phyloP scores from a whole-genome alignment of 2,113 vertebrate genomes.

The Hyla sarda region DNA sequence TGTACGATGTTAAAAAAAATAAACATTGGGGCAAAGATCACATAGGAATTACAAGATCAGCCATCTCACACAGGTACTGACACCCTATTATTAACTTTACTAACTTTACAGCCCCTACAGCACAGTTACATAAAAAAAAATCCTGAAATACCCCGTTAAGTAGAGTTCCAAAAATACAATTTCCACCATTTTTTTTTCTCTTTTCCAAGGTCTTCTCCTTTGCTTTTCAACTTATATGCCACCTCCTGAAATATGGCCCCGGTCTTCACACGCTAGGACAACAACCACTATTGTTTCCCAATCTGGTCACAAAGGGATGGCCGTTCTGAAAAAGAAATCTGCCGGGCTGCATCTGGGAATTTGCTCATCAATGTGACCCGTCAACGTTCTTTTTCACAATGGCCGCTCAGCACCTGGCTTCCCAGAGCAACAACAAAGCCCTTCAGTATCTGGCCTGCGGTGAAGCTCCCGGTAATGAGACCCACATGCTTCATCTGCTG shows the following conservation, averaged over 20 bases:
- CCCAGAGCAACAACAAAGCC: background rate
- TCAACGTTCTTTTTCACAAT: constrained; percentile 8
- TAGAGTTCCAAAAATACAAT: too few species aligned
- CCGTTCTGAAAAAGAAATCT: constrained; percentile 18
- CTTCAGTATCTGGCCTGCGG: constrained; percentile 23
- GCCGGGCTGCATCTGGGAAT: constrained; percentile 12
- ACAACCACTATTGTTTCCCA: background rate
- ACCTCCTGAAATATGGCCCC: background rate
- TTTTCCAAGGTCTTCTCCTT: background rate
- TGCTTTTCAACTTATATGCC: background rate
- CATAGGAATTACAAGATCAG: too few species aligned
- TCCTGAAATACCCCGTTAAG: too few species aligned
- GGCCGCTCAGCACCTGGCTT: constrained; percentile 31
- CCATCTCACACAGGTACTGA: too few species aligned
- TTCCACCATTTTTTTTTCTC: background rate
- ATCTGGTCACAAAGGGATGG: background rate
- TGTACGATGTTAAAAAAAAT: too few species aligned
- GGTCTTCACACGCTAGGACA: background rate
- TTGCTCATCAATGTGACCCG: constrained; percentile 23
- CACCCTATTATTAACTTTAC: too few species aligned
- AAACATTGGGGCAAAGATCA: too few species aligned
- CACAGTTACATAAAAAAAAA: too few species aligned
- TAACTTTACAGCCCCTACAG: too few species aligned
- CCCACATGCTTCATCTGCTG: constrained; percentile 20
- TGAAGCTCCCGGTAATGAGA: constrained; percentile 17